phyloP scores from a whole-genome alignment of 2,797 vertebrate genomes.

The Pseudochaenichthys georgianus region DNA sequence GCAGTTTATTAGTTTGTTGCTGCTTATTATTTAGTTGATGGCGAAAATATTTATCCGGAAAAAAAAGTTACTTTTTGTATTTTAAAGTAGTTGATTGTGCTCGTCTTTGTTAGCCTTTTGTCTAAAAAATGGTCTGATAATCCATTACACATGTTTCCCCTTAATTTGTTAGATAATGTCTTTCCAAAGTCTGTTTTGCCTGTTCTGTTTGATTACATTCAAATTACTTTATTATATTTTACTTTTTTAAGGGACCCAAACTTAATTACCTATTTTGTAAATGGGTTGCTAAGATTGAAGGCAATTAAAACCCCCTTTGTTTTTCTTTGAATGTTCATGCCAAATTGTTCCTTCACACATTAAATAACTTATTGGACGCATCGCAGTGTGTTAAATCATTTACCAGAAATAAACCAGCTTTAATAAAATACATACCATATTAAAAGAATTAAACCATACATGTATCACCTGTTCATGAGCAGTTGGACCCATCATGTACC shows the following conservation, averaged over 20 bases:
- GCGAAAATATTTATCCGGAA: not conserved
- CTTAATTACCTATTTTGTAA: not conserved
- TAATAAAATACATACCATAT: not conserved
- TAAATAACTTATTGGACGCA: not conserved
- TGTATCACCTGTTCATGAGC: constrained; percentile 1
- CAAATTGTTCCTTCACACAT: not conserved
- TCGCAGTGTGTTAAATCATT: not conserved
- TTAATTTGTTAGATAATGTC: not conserved
- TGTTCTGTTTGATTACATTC: no score
- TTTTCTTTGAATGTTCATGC: not conserved
- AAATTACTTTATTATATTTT: no score
- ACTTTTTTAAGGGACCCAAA: not conserved
- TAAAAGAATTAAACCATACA: not conserved
- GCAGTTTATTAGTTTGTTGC: not conserved
- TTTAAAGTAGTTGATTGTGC: not conserved
- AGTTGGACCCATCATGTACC: not conserved
- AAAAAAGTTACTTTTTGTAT: not conserved
- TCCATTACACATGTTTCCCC: not conserved
- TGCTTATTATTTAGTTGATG: not conserved
- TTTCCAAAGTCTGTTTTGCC: not conserved
- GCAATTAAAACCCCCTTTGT: not conserved
- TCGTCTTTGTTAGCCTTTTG: not conserved
- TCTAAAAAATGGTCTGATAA: not conserved
- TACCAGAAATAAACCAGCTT: not conserved
- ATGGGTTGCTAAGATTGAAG: not conserved